phyloP scores from a whole-genome alignment of 1,140 invertebrate species.

The Radopholus similis region DNA sequence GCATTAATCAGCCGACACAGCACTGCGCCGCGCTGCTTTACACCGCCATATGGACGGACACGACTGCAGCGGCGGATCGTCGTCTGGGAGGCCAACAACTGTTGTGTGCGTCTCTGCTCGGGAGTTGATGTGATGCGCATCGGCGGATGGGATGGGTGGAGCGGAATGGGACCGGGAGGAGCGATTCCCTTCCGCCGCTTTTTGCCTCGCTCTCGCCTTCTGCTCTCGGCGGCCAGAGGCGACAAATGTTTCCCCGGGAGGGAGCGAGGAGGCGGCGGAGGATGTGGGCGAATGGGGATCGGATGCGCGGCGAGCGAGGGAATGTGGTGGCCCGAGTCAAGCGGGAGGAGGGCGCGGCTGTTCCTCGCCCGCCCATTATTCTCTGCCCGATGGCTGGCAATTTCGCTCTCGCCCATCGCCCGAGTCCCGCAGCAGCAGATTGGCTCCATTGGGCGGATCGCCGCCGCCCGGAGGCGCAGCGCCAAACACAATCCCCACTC shows the following conservation, averaged over 20 bases:
- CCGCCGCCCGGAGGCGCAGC: too few relatives aligned
- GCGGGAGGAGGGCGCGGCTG: constrained; percentile 1
- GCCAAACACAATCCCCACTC: too few relatives aligned
- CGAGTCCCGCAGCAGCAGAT: background rate
- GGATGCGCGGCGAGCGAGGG: background rate
- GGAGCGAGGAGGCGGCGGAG: background rate
- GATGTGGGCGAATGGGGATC: background rate
- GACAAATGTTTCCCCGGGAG: background rate
- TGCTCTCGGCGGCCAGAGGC: background rate
- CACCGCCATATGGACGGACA: constrained; percentile 2
- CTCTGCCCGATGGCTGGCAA: constrained; percentile 3
- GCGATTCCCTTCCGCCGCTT: background rate
- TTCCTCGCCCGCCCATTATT: background rate
- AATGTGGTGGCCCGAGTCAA: background rate
- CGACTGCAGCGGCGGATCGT: background rate
- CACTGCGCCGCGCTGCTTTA: background rate
- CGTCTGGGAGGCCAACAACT: background rate
- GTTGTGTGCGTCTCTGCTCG: background rate
- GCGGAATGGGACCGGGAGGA: background rate
- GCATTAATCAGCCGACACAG: background rate
- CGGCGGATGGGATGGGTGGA: background rate
- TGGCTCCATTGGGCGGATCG: background rate
- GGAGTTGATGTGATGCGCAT: background rate
- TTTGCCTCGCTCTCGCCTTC: background rate
- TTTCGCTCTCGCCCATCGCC: background rate